These are phyloP conservation scores for Motacilla tschutschensis DNA, from an alignment of 2,113 vertebrate species.

Conservation along the genomic window DNA sequence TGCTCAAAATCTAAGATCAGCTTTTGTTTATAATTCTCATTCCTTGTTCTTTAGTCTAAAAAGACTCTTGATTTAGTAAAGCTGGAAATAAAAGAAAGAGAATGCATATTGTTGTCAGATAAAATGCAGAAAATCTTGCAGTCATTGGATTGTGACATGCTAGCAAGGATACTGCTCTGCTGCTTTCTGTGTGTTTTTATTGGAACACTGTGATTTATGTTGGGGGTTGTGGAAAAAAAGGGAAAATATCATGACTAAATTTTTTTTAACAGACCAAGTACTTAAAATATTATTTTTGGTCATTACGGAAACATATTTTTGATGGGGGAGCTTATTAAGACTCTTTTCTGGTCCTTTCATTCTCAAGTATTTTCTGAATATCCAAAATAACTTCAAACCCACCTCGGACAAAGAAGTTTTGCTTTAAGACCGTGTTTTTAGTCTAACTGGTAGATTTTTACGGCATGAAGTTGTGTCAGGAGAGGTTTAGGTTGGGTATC, in stretches of 20 bases:
- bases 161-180: not conserved
- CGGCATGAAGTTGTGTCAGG: not conserved
- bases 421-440: not conserved
- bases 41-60: not conserved
- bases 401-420: not conserved
- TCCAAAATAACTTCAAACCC: not conserved
- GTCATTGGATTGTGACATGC: not conserved
- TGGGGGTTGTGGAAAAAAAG: not conserved
- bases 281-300: not conserved
- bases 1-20: not conserved
- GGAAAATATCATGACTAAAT: not conserved
- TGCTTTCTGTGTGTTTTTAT: not conserved
- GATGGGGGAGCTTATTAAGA: not conserved
- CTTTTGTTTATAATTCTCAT: not conserved
- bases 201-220: not conserved
- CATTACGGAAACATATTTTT: not conserved
- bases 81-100: not conserved
- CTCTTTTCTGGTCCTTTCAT: not conserved
- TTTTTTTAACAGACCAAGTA: not conserved
- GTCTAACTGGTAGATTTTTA: not conserved
- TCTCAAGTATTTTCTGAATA: not conserved
- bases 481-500: not conserved
- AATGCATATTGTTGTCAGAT: not conserved
- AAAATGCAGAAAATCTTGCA: not conserved
- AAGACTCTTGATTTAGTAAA: not conserved